Conservation (phyloP, 2,113 vertebrate genomes). For the Lanius collurio region DNA sequence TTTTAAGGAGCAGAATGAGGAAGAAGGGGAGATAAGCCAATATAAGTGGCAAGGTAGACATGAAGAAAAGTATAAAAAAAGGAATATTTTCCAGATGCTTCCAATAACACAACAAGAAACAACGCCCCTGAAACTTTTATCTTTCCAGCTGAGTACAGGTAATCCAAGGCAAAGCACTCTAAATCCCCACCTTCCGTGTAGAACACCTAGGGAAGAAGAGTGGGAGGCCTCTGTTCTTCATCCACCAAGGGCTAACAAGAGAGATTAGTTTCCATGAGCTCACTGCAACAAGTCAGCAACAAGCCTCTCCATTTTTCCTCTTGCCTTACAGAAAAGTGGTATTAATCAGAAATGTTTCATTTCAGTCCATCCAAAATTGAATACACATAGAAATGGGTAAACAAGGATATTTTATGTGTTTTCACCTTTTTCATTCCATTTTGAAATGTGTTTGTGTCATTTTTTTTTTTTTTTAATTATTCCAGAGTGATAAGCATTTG, state of each 20-base stretch:
- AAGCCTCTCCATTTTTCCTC: not conserved
- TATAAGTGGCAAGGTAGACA: not conserved
- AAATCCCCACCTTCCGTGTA: not conserved
- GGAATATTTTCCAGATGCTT: not conserved
- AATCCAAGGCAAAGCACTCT: not conserved
- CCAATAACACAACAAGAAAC: not conserved
- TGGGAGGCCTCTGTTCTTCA: not conserved
- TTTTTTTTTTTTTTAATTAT: too few species aligned
- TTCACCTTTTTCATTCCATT: not conserved
- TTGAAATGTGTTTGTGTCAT: not conserved
- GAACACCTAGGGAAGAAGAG: not conserved
- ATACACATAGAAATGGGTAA: not conserved
- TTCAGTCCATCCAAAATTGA: not conserved
- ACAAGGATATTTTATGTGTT: not conserved
- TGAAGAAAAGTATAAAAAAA: not conserved
- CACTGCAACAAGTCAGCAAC: not conserved
- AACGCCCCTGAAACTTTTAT: not conserved
- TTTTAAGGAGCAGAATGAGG: fast-evolving
- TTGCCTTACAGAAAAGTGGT: not conserved
- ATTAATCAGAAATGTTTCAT: not conserved
- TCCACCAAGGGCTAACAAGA: not conserved
- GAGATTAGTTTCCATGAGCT: not conserved
- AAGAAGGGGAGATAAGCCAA: not conserved
- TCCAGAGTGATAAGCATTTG: not conserved
- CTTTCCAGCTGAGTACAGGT: not conserved